Conservation (phyloP, 2,113 vertebrate genomes). For the Istiophorus platypterus region DNA sequence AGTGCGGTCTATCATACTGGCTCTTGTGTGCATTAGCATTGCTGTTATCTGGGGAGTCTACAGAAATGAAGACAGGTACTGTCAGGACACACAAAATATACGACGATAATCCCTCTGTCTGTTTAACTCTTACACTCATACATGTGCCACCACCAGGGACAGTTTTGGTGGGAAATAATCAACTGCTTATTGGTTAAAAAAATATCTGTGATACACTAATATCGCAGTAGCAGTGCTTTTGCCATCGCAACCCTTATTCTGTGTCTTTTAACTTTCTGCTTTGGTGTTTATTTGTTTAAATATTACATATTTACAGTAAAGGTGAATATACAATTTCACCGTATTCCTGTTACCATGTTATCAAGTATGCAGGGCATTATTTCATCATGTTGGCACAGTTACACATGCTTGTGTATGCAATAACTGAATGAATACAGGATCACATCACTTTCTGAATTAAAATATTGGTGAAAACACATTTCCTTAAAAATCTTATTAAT, state of each 20-base stretch:
- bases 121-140: not conserved
- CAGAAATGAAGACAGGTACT: slow-evolving; percentile 95
- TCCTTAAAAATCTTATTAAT: too few relatives aligned
- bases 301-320: not conserved
- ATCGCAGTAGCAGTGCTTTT: not conserved
- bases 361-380: not conserved
- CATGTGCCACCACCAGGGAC: not conserved
- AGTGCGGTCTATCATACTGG: slow-evolving; percentile 90
- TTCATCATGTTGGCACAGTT: not conserved
- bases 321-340: not conserved
- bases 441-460: too few relatives aligned
- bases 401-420: too few relatives aligned
- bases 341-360: not conserved
- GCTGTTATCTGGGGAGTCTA: slow-evolving; percentile 92
- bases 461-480: too few relatives aligned
- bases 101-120: not conserved
- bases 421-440: too few relatives aligned
- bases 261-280: not conserved
- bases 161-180: not conserved
- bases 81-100: not conserved
- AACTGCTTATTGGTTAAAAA: slow-evolving; percentile 4
- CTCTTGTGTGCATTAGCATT: slow-evolving; percentile 85
- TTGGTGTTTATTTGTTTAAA: not conserved
- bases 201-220: not conserved
- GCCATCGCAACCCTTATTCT: not conserved